Conservation (phyloP, 1,140 invertebrate genomes). For the Octopus sinensis region DNA sequence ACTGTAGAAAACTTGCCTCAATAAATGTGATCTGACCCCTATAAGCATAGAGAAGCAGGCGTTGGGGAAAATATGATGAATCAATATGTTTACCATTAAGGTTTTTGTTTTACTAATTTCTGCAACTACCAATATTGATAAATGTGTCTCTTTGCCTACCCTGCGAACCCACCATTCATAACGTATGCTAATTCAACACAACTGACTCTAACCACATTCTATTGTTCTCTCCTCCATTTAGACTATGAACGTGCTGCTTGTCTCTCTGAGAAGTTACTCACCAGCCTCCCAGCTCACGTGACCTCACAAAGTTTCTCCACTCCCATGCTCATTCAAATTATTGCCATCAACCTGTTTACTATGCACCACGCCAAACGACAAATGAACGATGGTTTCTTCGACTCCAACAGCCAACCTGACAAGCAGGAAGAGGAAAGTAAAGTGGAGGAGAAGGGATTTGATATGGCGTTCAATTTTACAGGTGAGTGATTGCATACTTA, state of each 20-base stretch:
- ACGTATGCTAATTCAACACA: too few species aligned
- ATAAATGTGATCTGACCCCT: too few species aligned
- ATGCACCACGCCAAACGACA: conserved; percentile 64
- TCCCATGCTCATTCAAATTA: conserved; percentile 73
- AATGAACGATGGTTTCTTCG: conserved; percentile 12
- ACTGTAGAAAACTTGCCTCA: too few species aligned
- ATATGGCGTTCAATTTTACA: conserved; percentile 67
- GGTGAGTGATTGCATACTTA: conserved; percentile 53
- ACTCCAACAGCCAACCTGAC: conserved; percentile 21
- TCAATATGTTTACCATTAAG: too few species aligned
- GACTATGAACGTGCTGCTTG: conserved; percentile 63
- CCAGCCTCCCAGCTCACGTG: conserved; percentile 70
- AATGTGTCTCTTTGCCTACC: neutral
- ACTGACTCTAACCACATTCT: neutral
- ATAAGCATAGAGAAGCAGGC: too few species aligned
- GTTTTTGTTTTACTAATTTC: too few species aligned
- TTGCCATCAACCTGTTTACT: conserved; percentile 73
- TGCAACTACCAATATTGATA: neutral
- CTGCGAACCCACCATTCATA: too few species aligned
- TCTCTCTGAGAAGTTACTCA: conserved; percentile 64
- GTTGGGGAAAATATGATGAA: too few species aligned
- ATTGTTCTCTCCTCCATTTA: conserved; percentile 25
- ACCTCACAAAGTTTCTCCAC: conserved; percentile 74
- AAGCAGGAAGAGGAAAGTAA: conserved; percentile 33
- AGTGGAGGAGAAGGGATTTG: conserved; percentile 57